Percentiles rank a stretch among this genome's conserved stretches.
Evolutionary conservation across 2,113 vertebrate species (phyloP).

Genomic region (Colistium nudipinnis): DNA sequence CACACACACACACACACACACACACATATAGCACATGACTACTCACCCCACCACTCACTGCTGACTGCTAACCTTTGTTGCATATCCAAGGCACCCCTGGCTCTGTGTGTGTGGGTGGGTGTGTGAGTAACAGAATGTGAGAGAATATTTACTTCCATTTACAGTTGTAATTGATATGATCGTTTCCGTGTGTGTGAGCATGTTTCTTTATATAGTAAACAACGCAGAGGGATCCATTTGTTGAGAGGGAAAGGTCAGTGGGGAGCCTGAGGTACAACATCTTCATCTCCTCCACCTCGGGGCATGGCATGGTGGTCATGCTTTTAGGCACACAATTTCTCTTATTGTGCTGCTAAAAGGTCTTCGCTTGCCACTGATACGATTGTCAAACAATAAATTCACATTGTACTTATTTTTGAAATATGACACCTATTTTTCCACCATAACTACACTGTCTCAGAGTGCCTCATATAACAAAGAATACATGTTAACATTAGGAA

Average conservation of each 20-base stretch:
- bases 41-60: conserved; percentile 21
- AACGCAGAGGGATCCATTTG: neutral
- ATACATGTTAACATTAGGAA: too few species aligned
- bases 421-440: neutral
- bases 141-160: neutral
- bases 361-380: neutral
- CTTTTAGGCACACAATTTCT: conserved; percentile 17
- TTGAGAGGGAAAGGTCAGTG: conserved; percentile 4
- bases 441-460: too few species aligned
- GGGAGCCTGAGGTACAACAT: neutral
- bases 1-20: conserved; percentile 2
- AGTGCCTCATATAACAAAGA: too few species aligned
- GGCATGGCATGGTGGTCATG: conserved; percentile 21
- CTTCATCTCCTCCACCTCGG: conserved; percentile 6
- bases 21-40: conserved; percentile 48
- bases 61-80: conserved; percentile 48
- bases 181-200: neutral
- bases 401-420: neutral
- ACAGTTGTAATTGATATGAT: neutral
- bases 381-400: neutral
- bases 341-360: neutral
- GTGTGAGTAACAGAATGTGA: conserved; percentile 1
- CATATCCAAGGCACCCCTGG: conserved; percentile 18
- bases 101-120: conserved; percentile 11
- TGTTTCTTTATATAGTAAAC: conserved; percentile 4